Evolutionary conservation across 2,113 vertebrate genomes (phyloP).

Genomic region (Marmota monax): DNA sequence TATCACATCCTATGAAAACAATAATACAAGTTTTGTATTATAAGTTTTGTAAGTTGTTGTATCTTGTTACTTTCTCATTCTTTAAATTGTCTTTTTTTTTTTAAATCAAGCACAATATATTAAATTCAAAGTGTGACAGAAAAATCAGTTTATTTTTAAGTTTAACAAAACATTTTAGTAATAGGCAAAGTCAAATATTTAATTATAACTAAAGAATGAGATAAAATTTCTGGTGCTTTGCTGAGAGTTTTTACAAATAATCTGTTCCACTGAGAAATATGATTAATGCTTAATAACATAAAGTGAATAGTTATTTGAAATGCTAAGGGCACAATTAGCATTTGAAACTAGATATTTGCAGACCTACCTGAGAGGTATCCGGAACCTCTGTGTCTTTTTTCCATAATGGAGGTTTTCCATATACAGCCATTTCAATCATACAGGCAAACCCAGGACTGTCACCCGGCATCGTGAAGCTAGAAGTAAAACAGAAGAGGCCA

Average conservation of each 20-base stretch:
- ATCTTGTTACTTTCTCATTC: conserved; percentile 33
- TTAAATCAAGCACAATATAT: not conserved
- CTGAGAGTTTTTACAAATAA: conserved; percentile 16
- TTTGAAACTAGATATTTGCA: not conserved
- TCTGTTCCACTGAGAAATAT: conserved; percentile 43
- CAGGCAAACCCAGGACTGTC: conserved; percentile 86
- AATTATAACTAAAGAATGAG: conserved; percentile 37
- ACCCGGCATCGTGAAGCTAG: conserved; percentile 89
- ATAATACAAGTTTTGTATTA: not conserved
- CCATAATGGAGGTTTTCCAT: conserved; percentile 86
- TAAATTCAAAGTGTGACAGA: not conserved
- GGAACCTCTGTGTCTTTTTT: conserved; percentile 84
- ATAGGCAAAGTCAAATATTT: conserved; percentile 53
- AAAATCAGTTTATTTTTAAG: conserved; percentile 51
- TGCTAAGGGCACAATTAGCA: not conserved
- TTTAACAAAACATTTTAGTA: conserved; percentile 33
- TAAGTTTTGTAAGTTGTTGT: not conserved
- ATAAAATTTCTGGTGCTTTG: conserved; percentile 35
- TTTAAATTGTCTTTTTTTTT: not conserved
- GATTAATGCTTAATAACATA: not conserved
- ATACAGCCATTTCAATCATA: conserved; percentile 90
- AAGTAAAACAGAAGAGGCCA: conserved; percentile 83
- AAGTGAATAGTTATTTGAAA: conserved; percentile 44
- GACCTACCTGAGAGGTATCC: conserved; percentile 87
- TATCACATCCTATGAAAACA: not conserved